Conservation (phyloP, 1,140 invertebrate species). For the Lordiphosa mommai region DNA sequence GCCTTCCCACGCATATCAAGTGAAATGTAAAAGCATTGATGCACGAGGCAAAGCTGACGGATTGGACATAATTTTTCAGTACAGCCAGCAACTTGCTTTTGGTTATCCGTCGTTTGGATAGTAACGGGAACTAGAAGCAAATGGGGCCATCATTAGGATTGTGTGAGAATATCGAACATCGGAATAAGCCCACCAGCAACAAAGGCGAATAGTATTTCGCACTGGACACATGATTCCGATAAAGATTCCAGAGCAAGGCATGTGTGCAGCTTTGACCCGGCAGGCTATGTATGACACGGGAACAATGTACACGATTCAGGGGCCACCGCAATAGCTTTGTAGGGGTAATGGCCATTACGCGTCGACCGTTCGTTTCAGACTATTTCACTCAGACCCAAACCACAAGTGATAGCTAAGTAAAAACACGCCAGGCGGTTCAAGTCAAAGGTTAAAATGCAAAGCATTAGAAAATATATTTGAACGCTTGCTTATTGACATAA, state of each 20-base stretch:
- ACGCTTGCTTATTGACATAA: neutral
- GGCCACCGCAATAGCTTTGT: slow-evolving; percentile 44
- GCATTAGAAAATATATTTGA: slow-evolving; percentile 9
- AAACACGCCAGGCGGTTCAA: slow-evolving; percentile 5
- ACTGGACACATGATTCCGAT: slow-evolving; percentile 48
- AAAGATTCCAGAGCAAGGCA: slow-evolving; percentile 47
- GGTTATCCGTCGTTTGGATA: slow-evolving; percentile 17
- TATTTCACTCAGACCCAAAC: slow-evolving; percentile 2
- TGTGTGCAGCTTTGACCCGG: slow-evolving; percentile 39
- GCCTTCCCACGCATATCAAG: slow-evolving; percentile 27
- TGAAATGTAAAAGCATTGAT: slow-evolving; percentile 37
- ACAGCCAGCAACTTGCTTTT: neutral
- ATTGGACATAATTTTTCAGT: slow-evolving; percentile 29
- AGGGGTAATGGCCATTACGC: slow-evolving; percentile 38
- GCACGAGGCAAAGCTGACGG: slow-evolving; percentile 9
- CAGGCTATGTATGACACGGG: slow-evolving; percentile 29
- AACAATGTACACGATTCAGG: slow-evolving; percentile 26
- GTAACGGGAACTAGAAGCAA: slow-evolving; percentile 25
- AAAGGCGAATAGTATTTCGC: slow-evolving; percentile 49
- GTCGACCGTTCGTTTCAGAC: slow-evolving; percentile 1
- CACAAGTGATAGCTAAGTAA: too few species aligned
- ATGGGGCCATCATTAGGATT: neutral
- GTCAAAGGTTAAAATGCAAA: slow-evolving; percentile 40
- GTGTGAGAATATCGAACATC: neutral
- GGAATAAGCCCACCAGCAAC: slow-evolving; percentile 38